phyloP scores from a whole-genome alignment of 2,113 vertebrate species.

The Hemiprocne comata region DNA sequence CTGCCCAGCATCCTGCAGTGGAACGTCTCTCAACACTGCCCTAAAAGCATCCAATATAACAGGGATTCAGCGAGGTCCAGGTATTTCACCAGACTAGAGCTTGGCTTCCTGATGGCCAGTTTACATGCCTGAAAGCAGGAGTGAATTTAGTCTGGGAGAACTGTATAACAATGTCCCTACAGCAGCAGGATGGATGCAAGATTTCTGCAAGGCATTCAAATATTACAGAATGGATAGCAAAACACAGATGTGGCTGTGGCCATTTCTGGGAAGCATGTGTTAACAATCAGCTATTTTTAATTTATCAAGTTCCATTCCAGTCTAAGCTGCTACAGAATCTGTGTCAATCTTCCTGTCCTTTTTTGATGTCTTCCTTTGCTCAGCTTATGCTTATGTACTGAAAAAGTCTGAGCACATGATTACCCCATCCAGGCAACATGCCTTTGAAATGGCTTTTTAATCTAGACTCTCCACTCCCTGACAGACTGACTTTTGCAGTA shows the following conservation, averaged over 20 bases:
- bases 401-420: constrained; percentile 67
- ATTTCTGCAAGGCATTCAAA: background rate
- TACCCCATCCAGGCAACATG: constrained; percentile 60
- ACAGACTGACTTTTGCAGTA: constrained; percentile 67
- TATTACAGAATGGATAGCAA: background rate
- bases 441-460: constrained; percentile 72
- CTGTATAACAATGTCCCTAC: background rate
- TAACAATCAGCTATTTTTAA: constrained; percentile 57
- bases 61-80: background rate
- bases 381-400: constrained; percentile 52
- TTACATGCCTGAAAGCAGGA: background rate
- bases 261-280: constrained; percentile 50
- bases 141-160: background rate
- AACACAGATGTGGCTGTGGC: background rate
- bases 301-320: constrained; percentile 51
- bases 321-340: constrained; percentile 48
- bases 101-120: background rate
- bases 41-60: background rate
- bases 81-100: background rate
- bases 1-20: background rate
- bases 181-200: background rate
- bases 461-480: constrained; percentile 68
- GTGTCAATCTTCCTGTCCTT: constrained; percentile 53
- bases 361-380: constrained; percentile 62
- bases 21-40: background rate